Conservation (phyloP, 1,140 invertebrate genomes). For the Ectropis grisescens region DNA sequence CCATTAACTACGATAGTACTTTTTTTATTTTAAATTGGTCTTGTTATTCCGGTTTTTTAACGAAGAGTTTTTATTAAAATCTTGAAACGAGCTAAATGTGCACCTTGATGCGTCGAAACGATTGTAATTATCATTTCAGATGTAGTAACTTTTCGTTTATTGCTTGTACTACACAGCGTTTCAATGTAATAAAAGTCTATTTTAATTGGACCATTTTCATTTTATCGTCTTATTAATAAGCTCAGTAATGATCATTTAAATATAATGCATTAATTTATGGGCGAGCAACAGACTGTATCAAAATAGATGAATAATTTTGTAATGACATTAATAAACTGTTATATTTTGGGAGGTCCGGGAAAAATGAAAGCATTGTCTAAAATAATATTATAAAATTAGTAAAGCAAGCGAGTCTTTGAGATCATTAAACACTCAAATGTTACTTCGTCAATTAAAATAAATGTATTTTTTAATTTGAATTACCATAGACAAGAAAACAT, state of each 20-base stretch:
- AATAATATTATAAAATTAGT: neutral
- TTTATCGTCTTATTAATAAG: conserved; percentile 44
- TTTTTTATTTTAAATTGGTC: conserved; percentile 3
- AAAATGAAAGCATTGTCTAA: neutral
- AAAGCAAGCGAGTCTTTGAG: neutral
- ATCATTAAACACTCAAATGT: neutral
- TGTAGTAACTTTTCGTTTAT: conserved; percentile 48
- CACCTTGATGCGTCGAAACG: conserved; percentile 32
- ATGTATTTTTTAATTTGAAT: no score
- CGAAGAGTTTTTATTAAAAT: conserved; percentile 18
- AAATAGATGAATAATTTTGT: neutral
- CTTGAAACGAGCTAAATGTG: conserved; percentile 23
- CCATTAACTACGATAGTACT: conserved; percentile 23
- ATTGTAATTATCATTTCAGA: conserved; percentile 39
- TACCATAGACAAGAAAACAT: no score
- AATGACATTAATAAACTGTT: neutral
- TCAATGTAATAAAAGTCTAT: conserved; percentile 44
- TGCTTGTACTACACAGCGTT: conserved; percentile 31
- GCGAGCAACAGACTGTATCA: neutral
- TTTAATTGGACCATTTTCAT: conserved; percentile 42
- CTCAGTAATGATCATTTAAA: conserved; percentile 21
- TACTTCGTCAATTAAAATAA: no score
- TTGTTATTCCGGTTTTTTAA: conserved; percentile 29
- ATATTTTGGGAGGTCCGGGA: neutral
- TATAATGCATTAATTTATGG: neutral